Evolutionary conservation across 2,113 vertebrate genomes (phyloP), one percentile per base, ranked within the genome.

Genomic region (Chlorodrepanis virens): DNA sequence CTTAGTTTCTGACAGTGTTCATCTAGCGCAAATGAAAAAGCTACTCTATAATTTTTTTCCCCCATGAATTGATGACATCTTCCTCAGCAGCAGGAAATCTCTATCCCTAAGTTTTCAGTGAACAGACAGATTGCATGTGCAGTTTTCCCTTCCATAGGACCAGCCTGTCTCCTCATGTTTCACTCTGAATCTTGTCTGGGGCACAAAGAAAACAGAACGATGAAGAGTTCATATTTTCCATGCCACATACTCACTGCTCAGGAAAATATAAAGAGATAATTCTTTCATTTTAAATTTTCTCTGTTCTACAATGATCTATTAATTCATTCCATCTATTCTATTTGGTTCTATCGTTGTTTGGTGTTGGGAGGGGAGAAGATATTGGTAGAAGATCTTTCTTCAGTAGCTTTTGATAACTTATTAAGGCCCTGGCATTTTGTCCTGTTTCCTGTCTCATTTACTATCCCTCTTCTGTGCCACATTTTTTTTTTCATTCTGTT

Each of bases 61-160:
- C 29, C 12, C 40, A 7, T 89, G 47, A 90, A 83, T n/a, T 84
- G 60, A 77, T 77, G 54, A 37, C 61, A 60, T 89, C 52, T 91
- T 94, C 37, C 52, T 61, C 65, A 94, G 65, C 49, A 94, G 72
- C 80, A 84, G 47, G 47, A 87, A 94, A 82, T 89, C 65, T 71
- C 24, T 78, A 9, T 68, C 39, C 11, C 29, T 40, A 52, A 82
- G 35, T 91, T 94, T 87, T 63, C 25, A 37, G 22, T 39, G 14
- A 78, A 50, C 7, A 86, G 54, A 65, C 9, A 86, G 54, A 70
- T 61, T 90, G 13, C 31, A 27, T 67, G 21, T 85, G 44, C 3
- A 3, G 61, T 14, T 60, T 71, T 50, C 50, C 49, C 64, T 90
- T 78, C n/a, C 39, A 12, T 40, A 72, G 9, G 42, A 68, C 33